Evolutionary conservation across 2,113 vertebrate species (phyloP), one percentile per base, ranked within the genome.

Genomic region (Mormyrus lacerda): DNA sequence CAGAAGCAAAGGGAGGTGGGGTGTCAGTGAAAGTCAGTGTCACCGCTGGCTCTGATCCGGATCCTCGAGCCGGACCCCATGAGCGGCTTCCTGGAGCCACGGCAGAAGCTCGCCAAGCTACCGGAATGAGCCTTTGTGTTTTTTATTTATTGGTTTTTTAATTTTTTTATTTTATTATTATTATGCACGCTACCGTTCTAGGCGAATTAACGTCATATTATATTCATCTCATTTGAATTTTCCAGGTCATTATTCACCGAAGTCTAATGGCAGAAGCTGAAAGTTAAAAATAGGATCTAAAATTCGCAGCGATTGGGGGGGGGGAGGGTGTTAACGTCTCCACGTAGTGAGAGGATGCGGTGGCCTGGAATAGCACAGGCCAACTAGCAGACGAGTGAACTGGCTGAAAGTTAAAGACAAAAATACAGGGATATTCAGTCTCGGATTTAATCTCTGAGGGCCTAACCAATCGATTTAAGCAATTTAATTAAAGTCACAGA

Each of bases 201-300:
- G 48, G 13, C 24, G 27, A 86, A 86, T 86, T 39, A 87, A 87
- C 39, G 35, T 87, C 53, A 55, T 31, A 51, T 51, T 53, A 50
- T 51, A 50, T 27, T 87, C 53, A 61, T 87, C 51, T 87, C 51
- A 87, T 87, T 87, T 87, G 39, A 86, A 86, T 86, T 86, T 87
- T 58, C 53, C 86, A 87, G 85, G 86, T 87, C 86, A 87, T 55
- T 58, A 58, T 87, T 27, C 86, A 42, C 51, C 55, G 61, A 61
- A 24, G 58, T 51, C 31, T 87, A 58, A 87, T 61, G 53, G 53
- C 86, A 19, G 50, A 42, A 44, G 11, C 51, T 19, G n/a, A 61
- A 65, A 61, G 27, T 39, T 50, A 21, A 24, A 42, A 87, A 87
- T 87, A n/a, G 44, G 27, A 48, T 53, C 19, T 44, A 11, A 87